phyloP scores from a whole-genome alignment of 2,113 vertebrate species.

The Myiagra hebetior region DNA sequence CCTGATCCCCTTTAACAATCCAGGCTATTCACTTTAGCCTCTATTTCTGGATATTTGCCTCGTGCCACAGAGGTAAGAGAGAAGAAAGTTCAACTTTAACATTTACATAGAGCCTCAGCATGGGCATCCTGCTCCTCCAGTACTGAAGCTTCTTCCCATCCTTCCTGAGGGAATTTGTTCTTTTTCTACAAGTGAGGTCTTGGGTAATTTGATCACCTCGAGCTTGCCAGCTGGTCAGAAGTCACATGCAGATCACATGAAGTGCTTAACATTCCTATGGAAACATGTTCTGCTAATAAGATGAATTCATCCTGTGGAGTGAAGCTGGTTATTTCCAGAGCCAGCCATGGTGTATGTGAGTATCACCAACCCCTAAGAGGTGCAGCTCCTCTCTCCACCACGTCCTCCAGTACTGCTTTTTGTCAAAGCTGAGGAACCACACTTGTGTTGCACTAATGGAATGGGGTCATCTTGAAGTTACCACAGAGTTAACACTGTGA shows the following conservation, averaged over 20 bases:
- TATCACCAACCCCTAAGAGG: not conserved
- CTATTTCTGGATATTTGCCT: not conserved
- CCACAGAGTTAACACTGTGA: not conserved
- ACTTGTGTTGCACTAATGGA: not conserved
- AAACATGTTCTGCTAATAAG: not conserved
- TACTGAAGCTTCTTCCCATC: not conserved
- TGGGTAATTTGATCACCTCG: not conserved
- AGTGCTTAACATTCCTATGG: not conserved
- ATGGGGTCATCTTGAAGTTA: not conserved
- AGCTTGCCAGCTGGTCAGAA: slow-evolving; percentile 13
- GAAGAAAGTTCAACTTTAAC: not conserved
- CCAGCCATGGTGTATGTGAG: not conserved
- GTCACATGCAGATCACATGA: not conserved
- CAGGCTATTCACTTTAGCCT: not conserved
- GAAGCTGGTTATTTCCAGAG: slow-evolving; percentile 14
- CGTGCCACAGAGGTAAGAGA: not conserved
- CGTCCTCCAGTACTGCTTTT: not conserved
- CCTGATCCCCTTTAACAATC: not conserved
- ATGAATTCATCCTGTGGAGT: not conserved
- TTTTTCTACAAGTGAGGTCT: not conserved
- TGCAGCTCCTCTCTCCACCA: not conserved
- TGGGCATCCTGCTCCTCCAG: not conserved
- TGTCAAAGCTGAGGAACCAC: not conserved
- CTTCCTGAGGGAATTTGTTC: not conserved
- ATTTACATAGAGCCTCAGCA: not conserved